Evolutionary conservation across 1,140 invertebrate genomes (phyloP), one percentile per base, ranked within the genome.

Genomic region (Calliopsis andreniformis): DNA sequence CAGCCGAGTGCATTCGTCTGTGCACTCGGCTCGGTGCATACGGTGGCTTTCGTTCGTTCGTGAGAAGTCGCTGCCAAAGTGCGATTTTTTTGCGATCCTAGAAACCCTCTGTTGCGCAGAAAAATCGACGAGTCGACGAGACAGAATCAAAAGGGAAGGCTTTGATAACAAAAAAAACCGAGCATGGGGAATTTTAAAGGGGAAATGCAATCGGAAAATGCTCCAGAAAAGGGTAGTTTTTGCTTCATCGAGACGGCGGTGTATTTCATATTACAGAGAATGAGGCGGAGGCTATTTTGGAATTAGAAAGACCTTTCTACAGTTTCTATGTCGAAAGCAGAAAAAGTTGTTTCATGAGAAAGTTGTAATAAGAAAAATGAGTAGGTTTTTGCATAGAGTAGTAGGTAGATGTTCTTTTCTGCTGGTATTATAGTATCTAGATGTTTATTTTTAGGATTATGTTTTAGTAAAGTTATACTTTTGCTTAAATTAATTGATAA

Each of bases 1-100:
- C 43, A n/a, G 4, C 8, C 16, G 23, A 67, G 35, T 56, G 35
- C 49, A 68, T 43, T 56, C 49, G 49, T 35, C n/a, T 28, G 66
- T 8, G 49, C 32, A 25, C 10, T 42, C 51, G 51, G n/a, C 47
- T 23, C 18, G 12, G 23, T 53, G 35, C 3, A 16, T 32, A 6
- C 32, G 35, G 28, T 30, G 30, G 45, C 39, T 67, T 32, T 53
- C 32, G 39, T 45, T 45, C 43, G 43, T 18, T n/a, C 14, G 1
- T 3, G n/a, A n/a, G n/a, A n/a, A n/a, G n/a, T n/a, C n/a, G n/a
- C n/a, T n/a, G n/a, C n/a, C n/a, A 23, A 49, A 49, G 47, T 7
- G n/a, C 47, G 47, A 49, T 49, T 49, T 49, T 49, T 49, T 49
- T 49, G 5, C 20, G 14, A 49, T 49, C 20, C n/a, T 39, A 39